phyloP scores from a whole-genome alignment of 2,797 vertebrate species.

The Phyllotis vaccarum region DNA sequence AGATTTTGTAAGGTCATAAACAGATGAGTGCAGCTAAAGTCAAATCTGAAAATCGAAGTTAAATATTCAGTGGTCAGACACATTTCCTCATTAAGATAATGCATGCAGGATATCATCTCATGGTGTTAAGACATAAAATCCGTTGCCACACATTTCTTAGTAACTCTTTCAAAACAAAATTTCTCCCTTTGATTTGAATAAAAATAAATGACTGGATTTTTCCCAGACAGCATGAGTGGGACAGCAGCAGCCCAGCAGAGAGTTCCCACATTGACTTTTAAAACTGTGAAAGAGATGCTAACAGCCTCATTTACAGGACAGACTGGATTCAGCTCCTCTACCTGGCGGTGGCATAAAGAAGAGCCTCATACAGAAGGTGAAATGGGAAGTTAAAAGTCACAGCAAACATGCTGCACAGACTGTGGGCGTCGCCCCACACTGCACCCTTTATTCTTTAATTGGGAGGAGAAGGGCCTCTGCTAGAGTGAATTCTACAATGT shows the following conservation, averaged over 20 bases:
- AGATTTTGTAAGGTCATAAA: conserved; percentile 74
- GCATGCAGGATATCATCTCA: conserved; percentile 10
- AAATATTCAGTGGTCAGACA: conserved; percentile 64
- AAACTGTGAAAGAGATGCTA: conserved; percentile 73
- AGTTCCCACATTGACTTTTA: conserved; percentile 70
- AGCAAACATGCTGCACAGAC: conserved; percentile 85
- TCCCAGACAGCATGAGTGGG: conserved; percentile 42
- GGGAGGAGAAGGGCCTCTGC: conserved; percentile 87
- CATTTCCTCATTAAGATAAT: conserved; percentile 73
- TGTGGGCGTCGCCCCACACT: conserved; percentile 78
- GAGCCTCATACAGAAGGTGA: conserved; percentile 82
- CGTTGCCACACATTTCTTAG: conserved; percentile 41
- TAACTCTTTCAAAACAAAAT: conserved; percentile 69
- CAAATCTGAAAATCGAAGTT: conserved; percentile 65
- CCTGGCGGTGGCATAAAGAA: conserved; percentile 79
- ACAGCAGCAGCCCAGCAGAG: conserved; percentile 64
- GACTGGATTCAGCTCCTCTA: conserved; percentile 58
- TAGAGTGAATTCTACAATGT: conserved; percentile 87
- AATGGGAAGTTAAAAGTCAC: conserved; percentile 86
- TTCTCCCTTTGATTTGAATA: conserved; percentile 70
- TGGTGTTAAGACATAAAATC: conserved; percentile 42
- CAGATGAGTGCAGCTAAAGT: conserved; percentile 71
- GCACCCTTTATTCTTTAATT: conserved; percentile 89
- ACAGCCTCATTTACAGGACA: conserved; percentile 79
- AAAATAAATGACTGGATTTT: conserved; percentile 68